phyloP scores from a whole-genome alignment of 2,888 invertebrate species.

The Coleophora flavipennella region DNA sequence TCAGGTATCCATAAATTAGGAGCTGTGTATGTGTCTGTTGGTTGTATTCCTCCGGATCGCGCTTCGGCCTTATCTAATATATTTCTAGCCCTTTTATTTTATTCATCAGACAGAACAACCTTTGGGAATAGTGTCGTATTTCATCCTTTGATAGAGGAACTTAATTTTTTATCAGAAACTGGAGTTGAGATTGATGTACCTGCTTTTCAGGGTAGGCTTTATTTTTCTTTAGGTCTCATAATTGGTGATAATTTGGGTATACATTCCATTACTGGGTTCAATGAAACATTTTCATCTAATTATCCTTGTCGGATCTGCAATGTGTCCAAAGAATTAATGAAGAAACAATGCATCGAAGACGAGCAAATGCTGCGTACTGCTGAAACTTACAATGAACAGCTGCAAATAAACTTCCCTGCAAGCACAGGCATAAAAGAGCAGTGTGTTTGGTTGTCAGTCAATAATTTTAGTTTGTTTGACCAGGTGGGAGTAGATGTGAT shows the following conservation, averaged over 20 bases:
- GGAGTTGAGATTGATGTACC: constrained; percentile 3
- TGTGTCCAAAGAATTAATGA: constrained; percentile 5
- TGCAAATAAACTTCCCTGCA: background rate
- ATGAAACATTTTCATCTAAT: constrained; percentile 16
- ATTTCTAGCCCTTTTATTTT: constrained; percentile 12
- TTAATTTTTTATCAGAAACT: constrained; percentile 6
- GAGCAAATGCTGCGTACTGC: background rate
- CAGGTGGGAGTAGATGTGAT: constrained; percentile 9
- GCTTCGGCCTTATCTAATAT: constrained; percentile 10
- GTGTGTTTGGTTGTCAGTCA: constrained; percentile 8
- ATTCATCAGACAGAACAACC: constrained; percentile 10
- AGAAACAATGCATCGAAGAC: background rate
- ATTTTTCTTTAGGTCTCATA: constrained; percentile 10
- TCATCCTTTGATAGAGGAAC: constrained; percentile 9
- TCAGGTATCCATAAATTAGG: constrained; percentile 15
- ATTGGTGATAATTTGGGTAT: constrained; percentile 15
- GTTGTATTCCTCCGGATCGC: constrained; percentile 10
- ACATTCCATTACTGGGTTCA: constrained; percentile 12
- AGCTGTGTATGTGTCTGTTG: constrained; percentile 14
- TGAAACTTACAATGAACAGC: background rate
- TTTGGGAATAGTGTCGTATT: constrained; percentile 15
- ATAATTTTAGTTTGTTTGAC: constrained; percentile 8
- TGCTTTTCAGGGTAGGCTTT: constrained; percentile 7
- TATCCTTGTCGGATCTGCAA: constrained; percentile 12
- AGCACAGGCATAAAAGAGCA: constrained; percentile 12